Conservation (phyloP, 2,888 invertebrate genomes). For the Perithous albicinctus region DNA sequence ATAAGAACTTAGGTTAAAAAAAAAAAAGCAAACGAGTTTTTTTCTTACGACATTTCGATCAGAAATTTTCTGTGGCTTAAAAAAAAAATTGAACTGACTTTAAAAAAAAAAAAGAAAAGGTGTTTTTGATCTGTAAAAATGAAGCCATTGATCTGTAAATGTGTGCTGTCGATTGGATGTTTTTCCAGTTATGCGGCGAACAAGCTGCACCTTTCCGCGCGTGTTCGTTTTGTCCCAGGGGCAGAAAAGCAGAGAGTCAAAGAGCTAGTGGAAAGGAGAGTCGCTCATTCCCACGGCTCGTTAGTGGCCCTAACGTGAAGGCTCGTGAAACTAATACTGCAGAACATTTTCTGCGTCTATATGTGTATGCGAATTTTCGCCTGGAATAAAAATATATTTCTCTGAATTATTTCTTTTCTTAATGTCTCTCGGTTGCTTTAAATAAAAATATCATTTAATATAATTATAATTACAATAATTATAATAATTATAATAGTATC, state of each 20-base stretch:
- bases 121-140: too few relatives aligned
- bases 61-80: too few relatives aligned
- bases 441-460: too few relatives aligned
- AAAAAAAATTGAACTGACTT: background rate
- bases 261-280: constrained; percentile 34
- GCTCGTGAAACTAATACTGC: constrained; percentile 34
- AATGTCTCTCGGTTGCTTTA: too few relatives aligned
- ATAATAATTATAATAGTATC: too few relatives aligned
- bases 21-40: constrained; percentile 6
- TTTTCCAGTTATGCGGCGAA: constrained; percentile 58
- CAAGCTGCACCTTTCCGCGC: constrained; percentile 52
- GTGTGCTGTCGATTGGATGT: background rate
- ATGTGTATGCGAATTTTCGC: background rate
- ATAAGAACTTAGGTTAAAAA: constrained; percentile 14
- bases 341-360: background rate
- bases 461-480: too few relatives aligned
- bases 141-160: background rate
- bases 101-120: too few relatives aligned
- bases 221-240: constrained; percentile 58
- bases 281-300: constrained; percentile 64
- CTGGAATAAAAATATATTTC: too few relatives aligned
- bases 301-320: constrained; percentile 44
- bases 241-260: background rate
- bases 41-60: too few relatives aligned
- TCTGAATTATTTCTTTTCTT: too few relatives aligned